Evolutionary conservation across 64 coral and sea anemone species (phyloP), one percentile per base, ranked within the genome.

Genomic region (Montipora capricornis): DNA sequence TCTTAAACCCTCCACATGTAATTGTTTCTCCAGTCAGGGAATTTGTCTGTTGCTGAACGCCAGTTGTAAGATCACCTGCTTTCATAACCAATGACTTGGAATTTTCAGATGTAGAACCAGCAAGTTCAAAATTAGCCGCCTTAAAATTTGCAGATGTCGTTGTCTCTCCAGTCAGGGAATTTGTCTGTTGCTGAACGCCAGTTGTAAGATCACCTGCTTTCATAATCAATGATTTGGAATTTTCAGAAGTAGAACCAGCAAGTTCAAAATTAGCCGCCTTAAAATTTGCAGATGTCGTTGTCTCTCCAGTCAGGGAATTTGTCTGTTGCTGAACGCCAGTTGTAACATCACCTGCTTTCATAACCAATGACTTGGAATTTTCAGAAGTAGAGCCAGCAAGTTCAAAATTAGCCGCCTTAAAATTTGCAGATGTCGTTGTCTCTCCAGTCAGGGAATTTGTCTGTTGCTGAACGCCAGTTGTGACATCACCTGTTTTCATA

Each of bases 331-430:
- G 45, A 17, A 80, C 2, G 15, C 76, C 57, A 68, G 51, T 58
- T 66, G 83, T 20, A 8, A 91, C 4, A 14, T 74, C 77, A 9
- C 89, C 78, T 50, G 48, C 70, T 82, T 49, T 70, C 2, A 69
- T 19, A 9, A 68, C 44, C 15, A 89, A 4, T 47, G 87, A 77
- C 61, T 75, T 78, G 19, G 48, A 78, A 58, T 75, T 50, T 17
- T 78, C 77, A 1, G 51, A 45, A 5, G 52, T 60, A 44, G 74
- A 57, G 10, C 52, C 26, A 26, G 26, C 26, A 26, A 26, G 26
- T 26, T 26, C 26, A 26, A 26, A 26, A 26, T 26, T 1, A 26
- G 26, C 26, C 0, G 26, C 26, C 26, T 26, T 26, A 26, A 26
- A 26, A 0, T 1, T 1, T 26, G 26, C 26, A 26, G 26, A 26